A percentile compares a stretch with the other conserved stretches of the same genome.
phyloP scores from a whole-genome alignment of 2,888 invertebrate species.

The Drosophila anomalata region DNA sequence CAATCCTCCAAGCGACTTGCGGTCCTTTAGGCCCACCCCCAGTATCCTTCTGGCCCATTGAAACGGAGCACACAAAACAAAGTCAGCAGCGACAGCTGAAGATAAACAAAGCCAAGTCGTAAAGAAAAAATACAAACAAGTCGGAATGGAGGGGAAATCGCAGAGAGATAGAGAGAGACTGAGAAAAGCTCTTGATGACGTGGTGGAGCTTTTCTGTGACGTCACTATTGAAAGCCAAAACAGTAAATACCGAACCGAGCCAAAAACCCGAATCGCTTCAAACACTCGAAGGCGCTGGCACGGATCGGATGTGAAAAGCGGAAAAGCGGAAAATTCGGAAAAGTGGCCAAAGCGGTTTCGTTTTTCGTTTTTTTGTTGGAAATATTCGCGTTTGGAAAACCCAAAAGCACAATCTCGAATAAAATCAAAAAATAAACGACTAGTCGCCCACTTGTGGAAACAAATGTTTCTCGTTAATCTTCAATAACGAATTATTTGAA shows the following conservation, averaged over 20 bases:
- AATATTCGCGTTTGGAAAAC: slow-evolving; percentile 18
- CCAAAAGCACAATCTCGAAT: not conserved
- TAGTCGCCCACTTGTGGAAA: not conserved
- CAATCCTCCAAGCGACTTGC: slow-evolving; percentile 39
- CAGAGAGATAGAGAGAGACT: not conserved
- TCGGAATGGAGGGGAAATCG: not conserved
- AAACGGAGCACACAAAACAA: slow-evolving; percentile 33
- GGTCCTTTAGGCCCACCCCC: slow-evolving; percentile 1
- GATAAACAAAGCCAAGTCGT: slow-evolving; percentile 40
- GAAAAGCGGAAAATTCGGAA: slow-evolving; percentile 24
- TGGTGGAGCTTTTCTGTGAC: slow-evolving; percentile 76
- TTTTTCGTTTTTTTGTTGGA: slow-evolving; percentile 3
- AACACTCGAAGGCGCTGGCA: slow-evolving; percentile 72
- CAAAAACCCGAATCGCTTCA: slow-evolving; percentile 54
- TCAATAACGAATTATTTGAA: slow-evolving; percentile 10
- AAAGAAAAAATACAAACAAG: slow-evolving; percentile 43
- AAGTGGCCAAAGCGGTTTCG: slow-evolving; percentile 21
- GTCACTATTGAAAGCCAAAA: slow-evolving; percentile 60
- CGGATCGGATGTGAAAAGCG: slow-evolving; percentile 74
- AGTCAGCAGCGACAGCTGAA: slow-evolving; percentile 40
- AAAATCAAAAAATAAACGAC: slow-evolving; percentile 14
- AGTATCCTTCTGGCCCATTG: slow-evolving; percentile 33
- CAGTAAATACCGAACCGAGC: slow-evolving; percentile 13
- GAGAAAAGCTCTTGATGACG: slow-evolving; percentile 63
- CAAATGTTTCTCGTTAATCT: slow-evolving; percentile 3